Conservation (phyloP, 2,888 invertebrate genomes). For the Euphydryas editha region DNA sequence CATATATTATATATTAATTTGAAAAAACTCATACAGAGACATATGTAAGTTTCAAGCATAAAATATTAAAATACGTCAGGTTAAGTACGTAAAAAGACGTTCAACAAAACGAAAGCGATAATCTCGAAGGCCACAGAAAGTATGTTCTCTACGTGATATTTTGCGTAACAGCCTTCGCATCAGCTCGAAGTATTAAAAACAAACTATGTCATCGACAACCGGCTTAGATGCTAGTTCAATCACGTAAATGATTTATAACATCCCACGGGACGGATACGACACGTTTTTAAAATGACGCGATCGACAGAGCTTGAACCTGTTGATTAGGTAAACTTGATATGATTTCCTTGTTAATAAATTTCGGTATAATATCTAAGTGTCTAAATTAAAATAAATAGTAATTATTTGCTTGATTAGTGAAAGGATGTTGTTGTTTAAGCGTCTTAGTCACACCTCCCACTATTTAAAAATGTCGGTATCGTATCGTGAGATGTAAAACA, state of each 20-base stretch:
- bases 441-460: slow-evolving; percentile 33
- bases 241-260: slow-evolving; percentile 44
- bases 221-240: slow-evolving; percentile 41
- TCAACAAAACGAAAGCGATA: slow-evolving; percentile 30
- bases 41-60: too few species aligned
- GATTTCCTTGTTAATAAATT: background rate
- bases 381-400: background rate
- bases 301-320: background rate
- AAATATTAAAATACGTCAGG: too few species aligned
- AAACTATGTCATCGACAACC: slow-evolving; percentile 40
- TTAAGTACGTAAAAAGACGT: background rate
- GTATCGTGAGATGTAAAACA: slow-evolving; percentile 41
- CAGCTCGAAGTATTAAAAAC: slow-evolving; percentile 33
- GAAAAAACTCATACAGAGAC: too few species aligned
- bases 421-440: slow-evolving; percentile 24
- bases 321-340: background rate
- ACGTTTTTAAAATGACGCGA: slow-evolving; percentile 21
- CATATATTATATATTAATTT: too few species aligned
- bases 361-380: background rate
- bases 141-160: slow-evolving; percentile 20
- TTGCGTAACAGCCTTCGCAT: slow-evolving; percentile 36
- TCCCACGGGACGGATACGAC: slow-evolving; percentile 27
- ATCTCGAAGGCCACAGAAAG: slow-evolving; percentile 38
- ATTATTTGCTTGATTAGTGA: slow-evolving; percentile 2
- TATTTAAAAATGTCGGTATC: slow-evolving; percentile 34